Percentiles rank a stretch among this genome's conserved stretches.
Conservation (phyloP, 2,113 vertebrate genomes). For the Recurvirostra avosetta region DNA sequence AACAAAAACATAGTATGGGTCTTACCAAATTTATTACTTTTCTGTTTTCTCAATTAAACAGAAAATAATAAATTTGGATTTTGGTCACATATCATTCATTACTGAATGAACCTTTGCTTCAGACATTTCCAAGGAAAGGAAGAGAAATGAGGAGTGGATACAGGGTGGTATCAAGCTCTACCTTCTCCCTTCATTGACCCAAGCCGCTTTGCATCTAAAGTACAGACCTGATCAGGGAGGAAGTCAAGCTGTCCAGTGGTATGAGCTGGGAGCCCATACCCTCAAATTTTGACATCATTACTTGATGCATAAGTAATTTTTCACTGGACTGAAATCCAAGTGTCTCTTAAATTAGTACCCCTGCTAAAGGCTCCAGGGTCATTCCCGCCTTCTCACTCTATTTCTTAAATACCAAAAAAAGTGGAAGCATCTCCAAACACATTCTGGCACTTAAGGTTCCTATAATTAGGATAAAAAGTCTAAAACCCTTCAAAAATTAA, state of each 20-base stretch:
- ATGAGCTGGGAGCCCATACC: background rate
- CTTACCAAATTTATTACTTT: background rate
- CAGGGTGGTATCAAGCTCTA: background rate
- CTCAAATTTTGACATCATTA: background rate
- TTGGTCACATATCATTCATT: background rate
- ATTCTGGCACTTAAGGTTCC: background rate
- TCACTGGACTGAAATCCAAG: background rate
- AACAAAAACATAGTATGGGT: background rate
- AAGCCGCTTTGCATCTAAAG: background rate
- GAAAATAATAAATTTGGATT: background rate
- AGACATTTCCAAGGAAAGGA: background rate
- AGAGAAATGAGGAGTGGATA: background rate
- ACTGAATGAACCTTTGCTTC: background rate
- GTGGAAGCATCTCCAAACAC: background rate
- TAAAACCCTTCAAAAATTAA: background rate
- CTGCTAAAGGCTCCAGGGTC: background rate
- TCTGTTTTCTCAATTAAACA: background rate
- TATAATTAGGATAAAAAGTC: background rate
- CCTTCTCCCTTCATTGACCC: background rate
- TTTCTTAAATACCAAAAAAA: background rate
- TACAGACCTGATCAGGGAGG: background rate
- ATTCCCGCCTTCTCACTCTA: background rate
- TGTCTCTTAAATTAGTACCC: background rate
- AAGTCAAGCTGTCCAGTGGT: background rate
- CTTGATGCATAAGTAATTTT: background rate